phyloP scores from a whole-genome alignment of 2,888 invertebrate genomes.

The Orchestes rusci region DNA sequence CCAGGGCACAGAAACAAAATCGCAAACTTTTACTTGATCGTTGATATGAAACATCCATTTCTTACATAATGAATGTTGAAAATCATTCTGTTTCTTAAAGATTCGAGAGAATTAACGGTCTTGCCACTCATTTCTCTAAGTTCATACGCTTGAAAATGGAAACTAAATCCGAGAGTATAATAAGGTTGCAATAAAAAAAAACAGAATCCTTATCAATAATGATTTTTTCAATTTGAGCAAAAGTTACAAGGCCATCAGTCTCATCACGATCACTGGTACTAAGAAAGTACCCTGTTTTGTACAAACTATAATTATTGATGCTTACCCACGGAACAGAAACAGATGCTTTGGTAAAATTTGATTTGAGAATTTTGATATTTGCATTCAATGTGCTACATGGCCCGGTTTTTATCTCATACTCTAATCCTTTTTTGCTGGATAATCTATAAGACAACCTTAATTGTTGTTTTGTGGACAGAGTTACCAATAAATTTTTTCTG shows the following conservation, averaged over 20 bases:
- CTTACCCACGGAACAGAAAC: not conserved
- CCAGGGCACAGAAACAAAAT: not conserved
- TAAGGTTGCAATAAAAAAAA: not conserved
- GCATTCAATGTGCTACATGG: constrained; percentile 2
- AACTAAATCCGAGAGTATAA: not conserved
- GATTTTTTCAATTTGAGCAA: not conserved
- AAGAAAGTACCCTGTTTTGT: not conserved
- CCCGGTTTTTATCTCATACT: not conserved
- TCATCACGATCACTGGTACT: not conserved
- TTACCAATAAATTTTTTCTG: constrained; percentile 5
- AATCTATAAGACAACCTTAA: constrained; percentile 5
- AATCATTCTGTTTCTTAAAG: not conserved
- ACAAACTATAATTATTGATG: not conserved
- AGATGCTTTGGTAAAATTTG: not conserved
- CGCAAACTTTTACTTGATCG: not conserved
- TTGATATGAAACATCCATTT: not conserved
- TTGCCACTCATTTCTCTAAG: not conserved
- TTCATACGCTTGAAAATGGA: not conserved
- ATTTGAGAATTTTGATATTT: not conserved
- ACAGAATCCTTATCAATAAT: not conserved
- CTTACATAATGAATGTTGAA: not conserved
- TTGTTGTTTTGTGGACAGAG: constrained; percentile 3
- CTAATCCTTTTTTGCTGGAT: constrained; percentile 4
- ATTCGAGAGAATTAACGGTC: not conserved
- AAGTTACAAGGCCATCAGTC: not conserved